A percentile compares a stretch with the other conserved stretches of the same genome.
Conservation (phyloP, 2,113 vertebrate genomes). For the Isichthys henryi region DNA sequence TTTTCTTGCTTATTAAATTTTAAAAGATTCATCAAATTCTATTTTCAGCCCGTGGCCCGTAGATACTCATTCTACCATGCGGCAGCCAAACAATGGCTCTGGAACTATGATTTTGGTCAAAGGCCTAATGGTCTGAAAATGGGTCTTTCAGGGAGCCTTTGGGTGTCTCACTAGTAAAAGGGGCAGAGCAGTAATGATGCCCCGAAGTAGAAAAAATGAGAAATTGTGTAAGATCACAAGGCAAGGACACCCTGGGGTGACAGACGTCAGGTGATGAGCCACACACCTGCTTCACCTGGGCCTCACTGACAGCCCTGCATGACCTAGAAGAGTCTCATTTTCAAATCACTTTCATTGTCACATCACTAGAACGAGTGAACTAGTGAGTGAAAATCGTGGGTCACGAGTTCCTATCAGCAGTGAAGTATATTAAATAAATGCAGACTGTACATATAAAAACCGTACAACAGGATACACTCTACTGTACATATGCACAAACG, state of each 20-base stretch:
- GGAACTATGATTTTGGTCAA: background rate
- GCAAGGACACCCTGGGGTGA: background rate
- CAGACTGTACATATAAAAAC: background rate
- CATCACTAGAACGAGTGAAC: background rate
- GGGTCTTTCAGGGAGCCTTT: background rate
- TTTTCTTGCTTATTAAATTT: background rate
- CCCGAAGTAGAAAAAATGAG: background rate
- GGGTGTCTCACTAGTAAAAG: background rate
- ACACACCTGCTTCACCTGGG: background rate
- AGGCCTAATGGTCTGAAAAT: background rate
- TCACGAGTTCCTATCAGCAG: background rate
- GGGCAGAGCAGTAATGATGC: background rate
- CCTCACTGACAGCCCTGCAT: background rate
- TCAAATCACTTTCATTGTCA: background rate
- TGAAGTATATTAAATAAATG: background rate
- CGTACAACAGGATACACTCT: background rate
- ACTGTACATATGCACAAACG: background rate
- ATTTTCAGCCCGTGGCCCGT: background rate
- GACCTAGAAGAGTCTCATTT: background rate
- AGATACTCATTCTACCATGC: background rate
- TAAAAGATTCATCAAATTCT: background rate
- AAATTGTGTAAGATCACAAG: background rate
- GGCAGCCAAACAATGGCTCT: background rate
- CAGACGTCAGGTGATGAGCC: background rate
- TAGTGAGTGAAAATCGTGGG: background rate